These are phyloP conservation scores for Coelogynopora nodosa DNA, from an alignment of 2,888 invertebrate genomes.

Conservation along the genomic window DNA sequence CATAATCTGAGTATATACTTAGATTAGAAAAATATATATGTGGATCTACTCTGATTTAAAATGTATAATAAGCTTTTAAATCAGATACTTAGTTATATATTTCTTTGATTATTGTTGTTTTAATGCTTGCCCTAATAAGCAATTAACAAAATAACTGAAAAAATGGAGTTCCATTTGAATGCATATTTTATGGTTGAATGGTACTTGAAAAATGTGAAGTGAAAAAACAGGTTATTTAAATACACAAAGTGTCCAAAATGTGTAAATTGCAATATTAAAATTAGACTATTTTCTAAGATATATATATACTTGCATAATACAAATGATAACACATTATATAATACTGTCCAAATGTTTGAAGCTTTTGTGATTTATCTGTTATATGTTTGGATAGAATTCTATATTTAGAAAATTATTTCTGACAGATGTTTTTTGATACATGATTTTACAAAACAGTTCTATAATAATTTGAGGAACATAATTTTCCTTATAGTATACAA, in stretches of 20 bases:
- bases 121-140: background rate
- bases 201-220: background rate
- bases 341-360: too few relatives aligned
- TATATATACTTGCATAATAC: too few relatives aligned
- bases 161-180: background rate
- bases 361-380: too few relatives aligned
- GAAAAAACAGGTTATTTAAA: background rate
- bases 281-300: background rate
- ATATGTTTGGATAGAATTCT: too few relatives aligned
- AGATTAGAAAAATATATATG: background rate
- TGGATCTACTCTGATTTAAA: background rate
- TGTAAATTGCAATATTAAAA: background rate
- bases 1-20: background rate
- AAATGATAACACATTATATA: too few relatives aligned
- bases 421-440: too few relatives aligned
- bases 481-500: too few relatives aligned
- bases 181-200: background rate
- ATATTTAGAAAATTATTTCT: too few relatives aligned
- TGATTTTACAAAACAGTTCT: too few relatives aligned
- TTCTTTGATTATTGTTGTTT: background rate
- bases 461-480: too few relatives aligned
- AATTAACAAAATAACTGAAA: background rate
- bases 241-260: background rate
- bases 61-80: background rate
- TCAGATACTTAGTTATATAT: background rate